These are phyloP conservation scores for Cercopithecus mona DNA, from an alignment of 2,113 vertebrate species.

Conservation along the genomic window DNA sequence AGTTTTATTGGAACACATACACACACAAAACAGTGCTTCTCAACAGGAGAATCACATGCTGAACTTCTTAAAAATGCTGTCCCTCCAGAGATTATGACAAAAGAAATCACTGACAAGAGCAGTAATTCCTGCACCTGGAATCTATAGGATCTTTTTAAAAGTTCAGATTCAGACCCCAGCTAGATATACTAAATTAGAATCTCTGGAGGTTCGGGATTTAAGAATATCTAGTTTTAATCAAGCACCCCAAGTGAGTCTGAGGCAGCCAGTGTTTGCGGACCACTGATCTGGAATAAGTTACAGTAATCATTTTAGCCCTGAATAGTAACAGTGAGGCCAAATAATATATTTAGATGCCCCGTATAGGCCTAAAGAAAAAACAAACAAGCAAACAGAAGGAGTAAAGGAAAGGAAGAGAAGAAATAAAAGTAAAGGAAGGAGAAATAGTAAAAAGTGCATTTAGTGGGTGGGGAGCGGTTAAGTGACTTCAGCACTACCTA, in stretches of 20 bases:
- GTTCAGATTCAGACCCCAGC: neutral
- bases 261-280: neutral
- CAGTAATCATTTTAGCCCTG: neutral
- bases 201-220: neutral
- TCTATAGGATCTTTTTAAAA: neutral
- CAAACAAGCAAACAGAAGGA: neutral
- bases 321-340: neutral
- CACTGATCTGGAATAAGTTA: neutral
- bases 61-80: constrained; percentile 22
- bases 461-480: neutral
- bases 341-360: neutral
- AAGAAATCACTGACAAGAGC: neutral
- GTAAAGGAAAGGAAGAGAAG: neutral
- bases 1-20: neutral
- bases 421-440: neutral
- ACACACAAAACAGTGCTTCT: neutral
- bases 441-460: neutral
- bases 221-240: neutral
- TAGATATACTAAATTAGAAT: neutral
- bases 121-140: neutral
- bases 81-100: neutral
- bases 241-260: neutral
- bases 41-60: neutral
- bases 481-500: neutral
- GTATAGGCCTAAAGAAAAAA: neutral